Evolutionary conservation across 2,113 vertebrate species (phyloP).

Genomic region (Notechis scutatus): DNA sequence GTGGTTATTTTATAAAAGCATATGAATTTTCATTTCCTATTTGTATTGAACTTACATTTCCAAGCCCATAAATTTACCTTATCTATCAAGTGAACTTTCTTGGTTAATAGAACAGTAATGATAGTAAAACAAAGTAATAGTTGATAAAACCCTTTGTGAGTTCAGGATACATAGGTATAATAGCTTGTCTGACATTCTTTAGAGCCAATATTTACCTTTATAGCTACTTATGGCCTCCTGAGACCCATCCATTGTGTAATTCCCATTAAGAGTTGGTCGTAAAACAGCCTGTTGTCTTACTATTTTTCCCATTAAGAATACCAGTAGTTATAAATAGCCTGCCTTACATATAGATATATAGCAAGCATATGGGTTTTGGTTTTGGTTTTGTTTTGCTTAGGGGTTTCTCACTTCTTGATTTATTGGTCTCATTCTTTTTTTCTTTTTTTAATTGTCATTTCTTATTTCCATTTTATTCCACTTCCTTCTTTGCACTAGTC

Average conservation of each 20-base stretch:
- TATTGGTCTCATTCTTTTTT: background rate
- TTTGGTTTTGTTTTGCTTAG: constrained; percentile 31
- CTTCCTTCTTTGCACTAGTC: background rate
- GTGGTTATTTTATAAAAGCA: constrained; percentile 12
- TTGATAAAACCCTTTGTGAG: constrained; percentile 48
- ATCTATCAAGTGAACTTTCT: constrained; percentile 40
- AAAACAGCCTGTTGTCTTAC: constrained; percentile 61
- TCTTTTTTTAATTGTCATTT: background rate
- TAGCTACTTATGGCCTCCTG: constrained; percentile 50
- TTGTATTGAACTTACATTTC: constrained; percentile 18
- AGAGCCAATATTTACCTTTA: constrained; percentile 66
- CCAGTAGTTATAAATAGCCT: constrained; percentile 50
- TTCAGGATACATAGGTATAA: constrained; percentile 46
- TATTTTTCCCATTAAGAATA: constrained; percentile 54
- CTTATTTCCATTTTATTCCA: background rate
- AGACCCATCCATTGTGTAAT: constrained; percentile 61
- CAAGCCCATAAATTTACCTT: constrained; percentile 22
- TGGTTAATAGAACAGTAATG: constrained; percentile 40
- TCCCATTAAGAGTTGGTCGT: constrained; percentile 62
- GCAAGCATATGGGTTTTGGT: constrained; percentile 24
- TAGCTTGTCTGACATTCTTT: constrained; percentile 59
- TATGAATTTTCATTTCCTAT: constrained; percentile 24
- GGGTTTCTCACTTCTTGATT: constrained; percentile 29
- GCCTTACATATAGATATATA: constrained; percentile 39
- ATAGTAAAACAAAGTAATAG: constrained; percentile 56